Percentiles rank a stretch among this genome's conserved stretches.
These are phyloP conservation scores for Trichopoda pennipes DNA, from an alignment of 2,888 invertebrate genomes.

Conservation along the genomic window DNA sequence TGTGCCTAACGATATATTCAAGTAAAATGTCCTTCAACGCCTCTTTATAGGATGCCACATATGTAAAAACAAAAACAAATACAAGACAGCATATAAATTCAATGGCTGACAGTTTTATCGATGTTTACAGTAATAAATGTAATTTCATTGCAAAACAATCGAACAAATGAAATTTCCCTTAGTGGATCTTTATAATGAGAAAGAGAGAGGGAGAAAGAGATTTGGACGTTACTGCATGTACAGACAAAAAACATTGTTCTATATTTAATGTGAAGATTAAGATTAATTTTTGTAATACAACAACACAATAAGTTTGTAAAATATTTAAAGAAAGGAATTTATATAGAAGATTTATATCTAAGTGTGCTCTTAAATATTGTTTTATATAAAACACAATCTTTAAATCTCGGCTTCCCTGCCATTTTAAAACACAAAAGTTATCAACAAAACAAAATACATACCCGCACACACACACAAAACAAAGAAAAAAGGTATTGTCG, in stretches of 20 bases:
- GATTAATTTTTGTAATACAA: conserved; percentile 56
- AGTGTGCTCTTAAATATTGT: conserved; percentile 2
- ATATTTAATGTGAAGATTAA: conserved; percentile 52
- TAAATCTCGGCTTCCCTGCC: conserved; percentile 29
- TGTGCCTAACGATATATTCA: conserved; percentile 4
- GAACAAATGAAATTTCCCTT: conserved; percentile 50
- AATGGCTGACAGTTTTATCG: conserved; percentile 71
- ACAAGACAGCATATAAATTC: conserved; percentile 16
- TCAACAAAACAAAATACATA: background rate
- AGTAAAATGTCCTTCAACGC: conserved; percentile 55
- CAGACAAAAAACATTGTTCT: conserved; percentile 16
- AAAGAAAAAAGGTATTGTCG: conserved; percentile 53
- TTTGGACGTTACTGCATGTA: conserved; percentile 1
- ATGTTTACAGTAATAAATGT: conserved; percentile 71
- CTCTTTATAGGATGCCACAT: conserved; percentile 51
- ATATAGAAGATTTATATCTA: conserved; percentile 1
- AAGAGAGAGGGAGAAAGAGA: conserved; percentile 9
- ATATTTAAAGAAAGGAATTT: background rate
- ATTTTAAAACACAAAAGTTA: background rate
- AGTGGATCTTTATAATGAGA: conserved; percentile 8
- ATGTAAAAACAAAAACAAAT: background rate
- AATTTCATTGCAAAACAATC: conserved; percentile 68
- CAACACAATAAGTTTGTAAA: conserved; percentile 22
- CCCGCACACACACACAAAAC: conserved; percentile 5
- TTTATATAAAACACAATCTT: conserved; percentile 32